A percentile compares a stretch with the other conserved stretches of the same genome.
These are phyloP conservation scores for Cuniculus paca DNA, from an alignment of 2,797 vertebrate species.

Conservation along the genomic window DNA sequence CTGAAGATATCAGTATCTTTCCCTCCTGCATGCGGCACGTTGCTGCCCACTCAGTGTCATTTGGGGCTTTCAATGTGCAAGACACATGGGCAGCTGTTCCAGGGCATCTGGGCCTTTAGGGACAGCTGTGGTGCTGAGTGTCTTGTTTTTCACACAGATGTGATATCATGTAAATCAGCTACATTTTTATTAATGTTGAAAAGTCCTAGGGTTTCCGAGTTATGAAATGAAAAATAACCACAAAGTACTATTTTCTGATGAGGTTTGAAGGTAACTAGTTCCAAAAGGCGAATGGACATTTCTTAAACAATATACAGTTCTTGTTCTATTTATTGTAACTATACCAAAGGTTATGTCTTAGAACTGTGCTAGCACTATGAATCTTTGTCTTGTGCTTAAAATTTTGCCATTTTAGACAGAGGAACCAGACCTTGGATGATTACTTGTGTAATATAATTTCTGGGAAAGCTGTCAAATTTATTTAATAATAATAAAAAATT, in stretches of 20 bases:
- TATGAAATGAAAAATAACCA: not conserved
- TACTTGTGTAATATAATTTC: slow-evolving; percentile 47
- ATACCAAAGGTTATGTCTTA: not conserved
- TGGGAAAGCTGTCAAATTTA: slow-evolving; percentile 61
- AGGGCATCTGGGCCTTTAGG: not conserved
- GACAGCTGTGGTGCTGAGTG: not conserved
- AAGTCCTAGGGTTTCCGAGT: not conserved
- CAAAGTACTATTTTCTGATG: not conserved
- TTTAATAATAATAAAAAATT: slow-evolving; percentile 64
- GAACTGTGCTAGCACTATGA: not conserved
- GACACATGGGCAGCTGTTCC: not conserved
- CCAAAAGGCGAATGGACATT: not conserved
- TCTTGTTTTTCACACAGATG: not conserved
- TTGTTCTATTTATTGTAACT: not conserved
- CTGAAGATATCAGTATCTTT: fast-evolving
- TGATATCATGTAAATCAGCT: not conserved
- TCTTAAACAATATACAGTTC: not conserved
- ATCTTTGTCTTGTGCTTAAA: not conserved
- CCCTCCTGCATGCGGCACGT: fast-evolving
- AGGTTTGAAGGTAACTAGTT: not conserved
- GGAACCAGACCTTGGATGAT: not conserved
- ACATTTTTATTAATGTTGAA: not conserved
- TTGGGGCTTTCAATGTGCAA: not conserved
- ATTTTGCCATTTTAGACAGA: not conserved
- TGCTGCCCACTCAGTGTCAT: fast-evolving